Conservation (phyloP, 2,113 vertebrate genomes). For the Ancistrus triradiatus region DNA sequence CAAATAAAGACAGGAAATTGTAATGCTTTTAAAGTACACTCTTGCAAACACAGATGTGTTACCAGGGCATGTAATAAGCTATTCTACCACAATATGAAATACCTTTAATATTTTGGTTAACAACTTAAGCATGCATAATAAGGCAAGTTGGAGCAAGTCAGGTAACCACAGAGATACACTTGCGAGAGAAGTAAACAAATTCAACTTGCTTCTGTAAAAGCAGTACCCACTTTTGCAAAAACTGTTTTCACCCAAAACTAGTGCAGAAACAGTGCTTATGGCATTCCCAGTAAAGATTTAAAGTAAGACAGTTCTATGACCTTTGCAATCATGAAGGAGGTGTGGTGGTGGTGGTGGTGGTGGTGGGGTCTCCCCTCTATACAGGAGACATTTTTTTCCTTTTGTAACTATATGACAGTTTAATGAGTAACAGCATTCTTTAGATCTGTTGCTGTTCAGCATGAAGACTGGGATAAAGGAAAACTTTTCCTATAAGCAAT, state of each 20-base stretch:
- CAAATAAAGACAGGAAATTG: constrained; percentile 42
- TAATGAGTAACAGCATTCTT: too few relatives aligned
- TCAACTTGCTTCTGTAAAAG: neutral
- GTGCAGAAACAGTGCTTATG: too few relatives aligned
- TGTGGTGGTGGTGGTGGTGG: too few relatives aligned
- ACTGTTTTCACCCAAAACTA: too few relatives aligned
- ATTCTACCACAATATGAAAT: constrained; percentile 24
- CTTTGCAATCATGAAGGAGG: too few relatives aligned
- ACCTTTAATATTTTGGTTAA: neutral
- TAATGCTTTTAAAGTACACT: constrained; percentile 15
- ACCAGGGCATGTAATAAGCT: constrained; percentile 19
- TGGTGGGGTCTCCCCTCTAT: too few relatives aligned
- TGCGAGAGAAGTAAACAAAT: neutral
- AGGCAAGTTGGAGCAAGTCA: constrained; percentile 1
- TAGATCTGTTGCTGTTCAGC: neutral
- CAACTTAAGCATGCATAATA: too few relatives aligned
- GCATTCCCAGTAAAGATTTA: neutral
- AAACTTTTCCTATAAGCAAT: too few relatives aligned
- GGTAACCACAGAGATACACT: neutral
- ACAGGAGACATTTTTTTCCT: too few relatives aligned
- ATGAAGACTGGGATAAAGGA: neutral
- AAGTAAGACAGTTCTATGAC: too few relatives aligned
- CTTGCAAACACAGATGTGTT: constrained; percentile 27
- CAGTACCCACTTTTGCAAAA: too few relatives aligned
- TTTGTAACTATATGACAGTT: too few relatives aligned